Base-by-base conservation (phyloP, 2,888 invertebrate species). In the Pristionchus exspectatus region DNA sequence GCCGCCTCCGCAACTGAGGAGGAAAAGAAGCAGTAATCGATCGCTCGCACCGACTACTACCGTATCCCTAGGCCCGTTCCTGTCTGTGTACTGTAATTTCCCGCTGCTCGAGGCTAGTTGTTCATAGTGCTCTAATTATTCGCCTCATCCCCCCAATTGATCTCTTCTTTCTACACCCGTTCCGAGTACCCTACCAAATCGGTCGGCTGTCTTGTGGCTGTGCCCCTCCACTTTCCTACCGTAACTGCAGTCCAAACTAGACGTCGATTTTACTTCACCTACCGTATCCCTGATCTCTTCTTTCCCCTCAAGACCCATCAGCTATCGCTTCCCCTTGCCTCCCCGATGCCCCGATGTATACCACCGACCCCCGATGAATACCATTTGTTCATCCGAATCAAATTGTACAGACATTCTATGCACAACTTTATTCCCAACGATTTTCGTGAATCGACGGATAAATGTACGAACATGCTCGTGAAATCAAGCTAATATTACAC, bases 381-480 rank as follows among this genome's bases (percentile, higher is more conserved):
- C 50, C 18, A 27, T 10, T 81, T 27, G 50, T 27, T n/a, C 81
- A 44, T n/a, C 44, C 44, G 38, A 16, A 16, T 16, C 38, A 16
- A n/a, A n/a, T 74, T 38, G 33, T 74, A 16, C 5, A 50, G 81
- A 50, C 50, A 81, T 81, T 50, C 81, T 81, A 81, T 81, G 81
- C 50, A 81, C 50, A 50, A 81, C 81, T 81, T 63, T n/a, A n/a
- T n/a, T 50, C 50, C 56, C 56, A 56, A 16, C 38, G 38, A 77
- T 50, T 44, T 18, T 10, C 54, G 44, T 54, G 50, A 81, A 81
- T 54, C 50, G 50, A 81, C 81, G 81, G 81, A 81, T 81, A 81
- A 81, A 81, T 81, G 81, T 81, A 50, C 81, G 81, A 81, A 81
- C 50, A 81, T 81, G 81, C 50, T 81, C 50, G 81, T 44, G 81